Base-by-base conservation (phyloP, 92 coral and sea anemone species). In the Porites divaricata region DNA sequence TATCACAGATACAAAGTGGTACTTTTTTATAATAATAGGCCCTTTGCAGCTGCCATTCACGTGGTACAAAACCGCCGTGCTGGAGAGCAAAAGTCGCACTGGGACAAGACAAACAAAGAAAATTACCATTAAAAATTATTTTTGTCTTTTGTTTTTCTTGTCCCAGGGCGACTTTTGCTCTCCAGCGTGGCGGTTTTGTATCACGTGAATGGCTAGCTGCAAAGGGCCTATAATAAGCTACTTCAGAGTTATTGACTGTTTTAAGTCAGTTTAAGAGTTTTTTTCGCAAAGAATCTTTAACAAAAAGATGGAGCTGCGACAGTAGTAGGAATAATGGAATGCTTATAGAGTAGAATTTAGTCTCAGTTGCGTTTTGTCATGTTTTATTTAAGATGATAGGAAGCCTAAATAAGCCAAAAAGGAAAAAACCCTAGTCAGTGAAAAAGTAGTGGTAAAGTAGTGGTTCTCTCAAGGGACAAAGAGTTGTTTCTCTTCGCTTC, bases 301-400 rank as follows among this genome's bases (percentile, higher is more conserved):
- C 17, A 45, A 14, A 72, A 45, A 16, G 0, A 72, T 23, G 7
- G 26, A 20, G 1, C 9, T 45, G 56, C 35, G 62, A 24, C 22
- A 49, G 63, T 79, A 79, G 16, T 79, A 79, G 16, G 59, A 2
- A 11, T 54, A 20, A 19, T 25, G 50, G 5, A 72, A 7, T 72
- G 9, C 22, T 28, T 70, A 9, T 53, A 16, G 17, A 16, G 17
- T 21, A 20, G 48, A 20, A 54, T 54, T 54, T 12, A 8, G 48
- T 17, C 41, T 23, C 48, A 50, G 13, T 16, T 9, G 17, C 51
- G 19, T 6, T 20, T 79, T 11, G 10, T 66, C 24, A 20, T 9
- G 22, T 26, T 67, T 79, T 79, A 79, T 79, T 79, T 79, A 79
- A 79, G 19, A 19, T 57, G 17, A 16, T 9, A 25, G 67, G 77